Conservation (phyloP, 1,140 invertebrate genomes). For the Planococcus citri region DNA sequence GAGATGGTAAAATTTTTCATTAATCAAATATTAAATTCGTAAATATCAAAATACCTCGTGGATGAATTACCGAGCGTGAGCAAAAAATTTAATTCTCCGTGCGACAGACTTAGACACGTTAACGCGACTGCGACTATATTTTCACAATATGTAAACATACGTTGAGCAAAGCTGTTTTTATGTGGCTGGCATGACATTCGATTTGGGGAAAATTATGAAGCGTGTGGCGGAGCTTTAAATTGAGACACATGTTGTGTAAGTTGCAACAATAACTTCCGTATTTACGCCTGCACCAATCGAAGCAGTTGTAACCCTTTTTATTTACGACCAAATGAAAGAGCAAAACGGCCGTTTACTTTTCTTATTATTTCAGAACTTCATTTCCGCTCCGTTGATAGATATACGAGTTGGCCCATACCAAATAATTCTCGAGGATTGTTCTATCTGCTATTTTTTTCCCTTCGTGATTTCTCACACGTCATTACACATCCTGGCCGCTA, state of each 20-base stretch:
- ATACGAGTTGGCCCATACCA: not conserved
- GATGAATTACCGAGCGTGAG: too few species aligned
- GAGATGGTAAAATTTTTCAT: too few species aligned
- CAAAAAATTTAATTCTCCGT: too few species aligned
- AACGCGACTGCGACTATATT: not conserved
- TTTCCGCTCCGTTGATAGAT: not conserved
- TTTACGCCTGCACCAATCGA: not conserved
- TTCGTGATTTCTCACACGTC: too few species aligned
- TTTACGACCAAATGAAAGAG: not conserved
- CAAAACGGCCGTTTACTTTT: not conserved
- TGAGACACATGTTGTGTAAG: not conserved
- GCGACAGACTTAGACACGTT: too few species aligned
- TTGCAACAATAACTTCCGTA: constrained; percentile 6
- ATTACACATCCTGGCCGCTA: too few species aligned
- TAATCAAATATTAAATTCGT: too few species aligned
- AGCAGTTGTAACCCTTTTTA: not conserved
- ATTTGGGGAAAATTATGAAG: not conserved
- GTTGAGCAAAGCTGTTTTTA: too few species aligned
- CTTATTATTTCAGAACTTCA: not conserved
- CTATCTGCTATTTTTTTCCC: not conserved
- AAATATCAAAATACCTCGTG: too few species aligned
- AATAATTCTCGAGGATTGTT: not conserved
- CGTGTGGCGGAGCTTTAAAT: not conserved
- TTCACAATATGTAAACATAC: too few species aligned
- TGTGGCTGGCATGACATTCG: not conserved